These are phyloP conservation scores for Dendronephthya gigantea DNA, from an alignment of 64 coral and sea anemone genomes.

Conservation along the genomic window DNA sequence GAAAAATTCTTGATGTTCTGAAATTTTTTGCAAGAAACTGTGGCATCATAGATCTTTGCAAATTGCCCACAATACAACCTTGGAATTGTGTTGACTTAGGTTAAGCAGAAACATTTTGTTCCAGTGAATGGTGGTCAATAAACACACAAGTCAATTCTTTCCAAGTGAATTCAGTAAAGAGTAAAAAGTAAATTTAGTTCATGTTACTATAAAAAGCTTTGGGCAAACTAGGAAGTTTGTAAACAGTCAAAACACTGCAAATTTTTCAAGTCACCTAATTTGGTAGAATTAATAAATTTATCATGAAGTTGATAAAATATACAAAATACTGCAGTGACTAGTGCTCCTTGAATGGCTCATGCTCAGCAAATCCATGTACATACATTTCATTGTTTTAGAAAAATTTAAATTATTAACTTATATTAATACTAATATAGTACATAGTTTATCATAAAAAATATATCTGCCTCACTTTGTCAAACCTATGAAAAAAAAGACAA, in stretches of 20 bases:
- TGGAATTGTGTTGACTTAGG: no score
- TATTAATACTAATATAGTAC: neutral
- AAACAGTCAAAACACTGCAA: neutral
- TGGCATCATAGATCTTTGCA: neutral
- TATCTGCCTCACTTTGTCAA: neutral
- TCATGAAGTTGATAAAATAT: neutral
- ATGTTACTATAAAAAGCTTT: no score
- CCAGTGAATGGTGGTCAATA: no score
- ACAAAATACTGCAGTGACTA: neutral
- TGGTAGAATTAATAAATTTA: neutral
- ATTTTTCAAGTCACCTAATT: neutral
- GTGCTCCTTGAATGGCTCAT: neutral
- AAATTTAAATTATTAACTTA: slow-evolving; percentile 6
- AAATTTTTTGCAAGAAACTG: no score
- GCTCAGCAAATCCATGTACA: neutral
- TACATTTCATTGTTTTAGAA: neutral
- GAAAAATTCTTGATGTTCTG: no score
- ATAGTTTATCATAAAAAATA: neutral
- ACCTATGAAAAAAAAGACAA: neutral
- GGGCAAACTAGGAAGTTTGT: no score
- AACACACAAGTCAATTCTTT: no score
- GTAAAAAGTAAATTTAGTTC: no score
- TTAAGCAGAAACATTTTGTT: no score
- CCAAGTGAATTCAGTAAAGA: no score
- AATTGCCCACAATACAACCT: no score